Conservation (phyloP, 2,888 invertebrate species). For the Thera obeliscata region DNA sequence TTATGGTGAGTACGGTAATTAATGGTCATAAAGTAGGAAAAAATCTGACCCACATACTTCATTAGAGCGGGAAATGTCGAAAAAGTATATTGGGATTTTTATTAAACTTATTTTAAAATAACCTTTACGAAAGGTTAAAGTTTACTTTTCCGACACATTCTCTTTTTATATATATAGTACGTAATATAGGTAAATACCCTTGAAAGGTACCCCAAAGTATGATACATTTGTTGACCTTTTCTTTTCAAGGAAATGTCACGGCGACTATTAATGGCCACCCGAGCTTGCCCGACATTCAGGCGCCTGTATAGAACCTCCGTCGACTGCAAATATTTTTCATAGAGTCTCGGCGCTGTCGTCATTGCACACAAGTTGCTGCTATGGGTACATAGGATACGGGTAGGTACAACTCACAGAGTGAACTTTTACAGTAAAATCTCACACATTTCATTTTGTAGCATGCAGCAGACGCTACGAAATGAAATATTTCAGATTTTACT, state of each 20-base stretch:
- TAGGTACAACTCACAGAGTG: slow-evolving; percentile 1
- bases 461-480: slow-evolving; percentile 16
- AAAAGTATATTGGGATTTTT: too few relatives aligned
- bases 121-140: slow-evolving; percentile 6
- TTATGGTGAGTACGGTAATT: too few relatives aligned
- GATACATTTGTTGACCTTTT: slow-evolving; percentile 34
- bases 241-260: slow-evolving; percentile 35
- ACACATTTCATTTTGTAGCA: too few relatives aligned
- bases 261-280: slow-evolving; percentile 42
- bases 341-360: slow-evolving; percentile 53
- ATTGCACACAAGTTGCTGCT: slow-evolving; percentile 59
- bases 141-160: not conserved
- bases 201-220: slow-evolving; percentile 33
- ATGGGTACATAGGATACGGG: not conserved
- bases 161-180: not conserved
- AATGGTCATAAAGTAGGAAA: too few relatives aligned
- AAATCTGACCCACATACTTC: too few relatives aligned
- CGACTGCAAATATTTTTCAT: slow-evolving; percentile 67
- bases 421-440: too few relatives aligned
- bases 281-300: slow-evolving; percentile 42
- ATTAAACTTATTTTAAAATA: not conserved
- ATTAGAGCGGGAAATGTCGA: too few relatives aligned
- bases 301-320: slow-evolving; percentile 43
- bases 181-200: not conserved
- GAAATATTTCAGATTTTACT: slow-evolving; percentile 10